Base-by-base conservation (phyloP, 1,140 invertebrate species). In the Elymnias hypermnestra region DNA sequence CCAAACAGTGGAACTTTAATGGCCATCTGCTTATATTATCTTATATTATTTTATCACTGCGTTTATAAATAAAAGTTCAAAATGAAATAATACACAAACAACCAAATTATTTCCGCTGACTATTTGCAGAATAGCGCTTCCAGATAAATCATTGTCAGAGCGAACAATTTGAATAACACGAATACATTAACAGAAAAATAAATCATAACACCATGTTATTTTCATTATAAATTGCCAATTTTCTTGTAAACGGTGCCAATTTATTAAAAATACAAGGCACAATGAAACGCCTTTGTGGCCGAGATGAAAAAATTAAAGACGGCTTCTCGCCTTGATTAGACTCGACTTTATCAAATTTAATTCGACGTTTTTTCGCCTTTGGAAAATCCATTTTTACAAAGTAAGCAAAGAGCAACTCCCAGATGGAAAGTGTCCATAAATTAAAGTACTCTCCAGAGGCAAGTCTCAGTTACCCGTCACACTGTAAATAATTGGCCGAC, bases 401-500 rank as follows among this genome's bases (percentile, higher is more conserved):
- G 53, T 50, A 50, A 35, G 40, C 33, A 43, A 54, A 49, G 42
- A 52, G 52, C 40, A 55, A 55, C 45, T 55, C 47, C 42, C 53
- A 45, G 37, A 55, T 45, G 53, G 42, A 44, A 52, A 52, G 49
- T 52, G 42, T 52, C 42, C 49, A 52, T 69, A 73, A 76, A 72
- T 76, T 67, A 73, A 57, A 55, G 42, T 59, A 53, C 55, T 53
- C 61, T 58, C 51, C 31, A 53, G 58, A 63, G 57, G 55, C 63
- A 52, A 65, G 65, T 69, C 62, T 68, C 67, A 54, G 62, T 61
- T 63, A 53, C 53, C 60, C 62, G 70, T 67, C 61, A 63, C 53
- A 36, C 51, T 54, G 55, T 74, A 72, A 72, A 72, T 77, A 77
- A 77, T 72, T 74, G 67, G 62, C 53, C 52, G 35, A 28, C 62